These are phyloP conservation scores for Eurosta solidaginis DNA, from an alignment of 1,140 invertebrate species.

Conservation along the genomic window DNA sequence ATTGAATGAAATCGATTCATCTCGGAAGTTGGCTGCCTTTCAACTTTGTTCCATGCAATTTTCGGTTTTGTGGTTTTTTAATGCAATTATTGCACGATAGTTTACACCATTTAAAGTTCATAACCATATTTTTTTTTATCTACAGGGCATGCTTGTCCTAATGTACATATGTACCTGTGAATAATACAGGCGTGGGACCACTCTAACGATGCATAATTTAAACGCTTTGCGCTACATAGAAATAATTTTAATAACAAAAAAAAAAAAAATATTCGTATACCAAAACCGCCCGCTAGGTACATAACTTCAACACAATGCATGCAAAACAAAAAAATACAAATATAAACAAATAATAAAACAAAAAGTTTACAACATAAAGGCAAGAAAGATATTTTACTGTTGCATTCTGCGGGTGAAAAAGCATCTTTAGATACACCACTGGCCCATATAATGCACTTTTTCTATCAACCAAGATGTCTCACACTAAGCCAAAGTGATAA, in stretches of 20 bases:
- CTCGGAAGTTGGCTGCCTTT: too few species aligned
- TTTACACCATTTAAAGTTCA: too few species aligned
- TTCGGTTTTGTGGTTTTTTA: too few species aligned
- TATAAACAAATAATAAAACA: background rate
- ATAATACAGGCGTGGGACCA: background rate
- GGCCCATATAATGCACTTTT: background rate
- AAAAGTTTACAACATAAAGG: background rate
- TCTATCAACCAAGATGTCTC: background rate
- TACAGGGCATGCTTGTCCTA: too few species aligned
- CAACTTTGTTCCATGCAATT: too few species aligned
- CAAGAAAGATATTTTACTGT: too few species aligned
- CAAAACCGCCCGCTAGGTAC: background rate
- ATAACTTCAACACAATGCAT: background rate
- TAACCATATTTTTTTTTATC: too few species aligned
- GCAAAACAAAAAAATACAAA: background rate
- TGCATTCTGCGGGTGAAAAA: background rate
- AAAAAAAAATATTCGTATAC: background rate
- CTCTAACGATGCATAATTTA: background rate
- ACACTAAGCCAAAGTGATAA: slow-evolving; percentile 1
- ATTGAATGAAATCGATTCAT: too few species aligned
- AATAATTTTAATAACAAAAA: background rate
- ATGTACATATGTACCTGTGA: background rate
- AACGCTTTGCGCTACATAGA: background rate
- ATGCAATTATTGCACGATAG: too few species aligned
- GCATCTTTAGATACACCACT: background rate